Conservation (phyloP, 2,888 invertebrate species). For the Nesidiocoris tenuis region DNA sequence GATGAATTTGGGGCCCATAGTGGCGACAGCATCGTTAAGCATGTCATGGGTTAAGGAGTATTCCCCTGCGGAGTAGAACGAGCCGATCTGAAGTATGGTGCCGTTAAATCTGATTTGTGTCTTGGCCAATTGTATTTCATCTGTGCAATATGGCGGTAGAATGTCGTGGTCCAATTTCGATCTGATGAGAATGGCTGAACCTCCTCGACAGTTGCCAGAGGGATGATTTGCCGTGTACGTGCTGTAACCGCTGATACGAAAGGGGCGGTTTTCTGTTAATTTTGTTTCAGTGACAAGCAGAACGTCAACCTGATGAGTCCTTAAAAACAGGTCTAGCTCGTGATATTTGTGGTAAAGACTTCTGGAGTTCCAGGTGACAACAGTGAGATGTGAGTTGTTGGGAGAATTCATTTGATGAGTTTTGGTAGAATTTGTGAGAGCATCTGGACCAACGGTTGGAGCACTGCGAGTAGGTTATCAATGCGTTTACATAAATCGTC, state of each 20-base stretch:
- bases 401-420: constrained; percentile 3
- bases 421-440: constrained; percentile 13
- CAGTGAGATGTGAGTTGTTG: not conserved
- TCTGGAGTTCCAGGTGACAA: constrained; percentile 19
- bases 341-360: constrained; percentile 14
- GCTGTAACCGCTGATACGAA: not conserved
- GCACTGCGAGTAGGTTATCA: constrained; percentile 9
- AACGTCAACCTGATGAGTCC: constrained; percentile 5
- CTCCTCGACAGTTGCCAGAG: constrained; percentile 9
- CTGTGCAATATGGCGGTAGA: not conserved
- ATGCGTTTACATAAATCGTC: not conserved
- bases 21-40: not conserved
- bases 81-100: constrained; percentile 1
- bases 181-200: constrained; percentile 17
- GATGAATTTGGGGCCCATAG: constrained; percentile 1
- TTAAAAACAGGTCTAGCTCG: constrained; percentile 11
- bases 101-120: not conserved
- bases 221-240: constrained; percentile 9
- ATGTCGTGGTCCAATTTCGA: constrained; percentile 1
- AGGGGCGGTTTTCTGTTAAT: constrained; percentile 25
- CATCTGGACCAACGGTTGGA: constrained; percentile 13
- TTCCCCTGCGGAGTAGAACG: constrained; percentile 14
- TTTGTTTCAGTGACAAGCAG: constrained; percentile 19
- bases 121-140: constrained; percentile 3
- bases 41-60: not conserved